Conservation (phyloP, 23 tunicate species). For the Halocynthia aurantium region DNA sequence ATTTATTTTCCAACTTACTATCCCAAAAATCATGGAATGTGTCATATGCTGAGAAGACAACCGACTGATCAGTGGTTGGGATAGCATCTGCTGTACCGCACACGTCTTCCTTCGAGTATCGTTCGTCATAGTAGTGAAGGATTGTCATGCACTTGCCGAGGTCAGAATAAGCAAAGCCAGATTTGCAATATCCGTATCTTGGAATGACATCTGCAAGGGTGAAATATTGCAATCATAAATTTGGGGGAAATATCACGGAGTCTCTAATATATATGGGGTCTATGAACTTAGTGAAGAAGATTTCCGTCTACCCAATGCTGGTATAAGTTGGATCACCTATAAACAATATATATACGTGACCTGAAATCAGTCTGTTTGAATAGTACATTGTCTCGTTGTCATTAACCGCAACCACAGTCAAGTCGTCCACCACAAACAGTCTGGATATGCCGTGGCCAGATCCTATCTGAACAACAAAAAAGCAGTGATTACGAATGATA, state of each 20-base stretch:
- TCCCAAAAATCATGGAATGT: no score
- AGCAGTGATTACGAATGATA: no score
- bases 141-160: neutral
- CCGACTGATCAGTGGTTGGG: neutral
- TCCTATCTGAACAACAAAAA: no score
- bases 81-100: neutral
- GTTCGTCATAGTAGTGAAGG: neutral
- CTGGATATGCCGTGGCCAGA: no score
- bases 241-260: no score
- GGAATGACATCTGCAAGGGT: neutral
- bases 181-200: neutral
- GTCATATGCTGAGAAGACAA: no score
- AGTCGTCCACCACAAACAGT: no score
- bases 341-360: neutral
- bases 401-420: neutral
- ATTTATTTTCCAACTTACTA: no score
- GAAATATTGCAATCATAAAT: no score
- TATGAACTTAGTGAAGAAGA: no score
- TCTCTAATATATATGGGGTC: no score
- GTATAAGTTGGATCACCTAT: neutral
- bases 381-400: neutral
- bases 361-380: slow-evolving; percentile 9
- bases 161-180: neutral
- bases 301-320: no score
- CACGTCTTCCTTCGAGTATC: neutral